Evolutionary conservation across 1,140 invertebrate genomes (phyloP).

Genomic region (Aphaenogaster rudis): DNA sequence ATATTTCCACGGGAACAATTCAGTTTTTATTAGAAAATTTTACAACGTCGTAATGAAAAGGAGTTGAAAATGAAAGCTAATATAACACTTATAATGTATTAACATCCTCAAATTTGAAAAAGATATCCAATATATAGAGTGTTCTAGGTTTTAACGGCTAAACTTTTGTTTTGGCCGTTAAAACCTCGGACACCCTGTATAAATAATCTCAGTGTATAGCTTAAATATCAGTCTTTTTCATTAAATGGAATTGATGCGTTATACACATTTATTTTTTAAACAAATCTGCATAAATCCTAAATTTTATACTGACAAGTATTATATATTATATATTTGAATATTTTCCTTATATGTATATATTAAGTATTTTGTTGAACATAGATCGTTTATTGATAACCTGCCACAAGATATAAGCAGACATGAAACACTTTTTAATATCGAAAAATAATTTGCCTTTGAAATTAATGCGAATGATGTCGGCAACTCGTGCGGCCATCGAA

Average conservation of each 20-base stretch:
- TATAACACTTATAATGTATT: no score
- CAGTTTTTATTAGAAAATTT: not conserved
- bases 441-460: not conserved
- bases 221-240: no score
- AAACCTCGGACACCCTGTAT: no score
- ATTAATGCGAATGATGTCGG: not conserved
- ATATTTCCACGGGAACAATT: not conserved
- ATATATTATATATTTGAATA: no score
- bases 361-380: not conserved
- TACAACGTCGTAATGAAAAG: not conserved
- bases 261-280: no score
- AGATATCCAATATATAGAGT: no score
- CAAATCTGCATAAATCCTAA: no score
- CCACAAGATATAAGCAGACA: not conserved
- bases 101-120: not conserved
- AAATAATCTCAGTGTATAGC: no score
- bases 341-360: not conserved
- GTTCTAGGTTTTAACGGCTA: no score
- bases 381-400: not conserved
- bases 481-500: not conserved
- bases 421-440: slow-evolving; percentile 2
- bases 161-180: no score
- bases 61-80: not conserved
- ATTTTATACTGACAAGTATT: no score
- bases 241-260: no score